Percentiles rank a stretch among this genome's conserved stretches.
phyloP scores from a whole-genome alignment of 2,797 vertebrate species.

The Psittacula echo region DNA sequence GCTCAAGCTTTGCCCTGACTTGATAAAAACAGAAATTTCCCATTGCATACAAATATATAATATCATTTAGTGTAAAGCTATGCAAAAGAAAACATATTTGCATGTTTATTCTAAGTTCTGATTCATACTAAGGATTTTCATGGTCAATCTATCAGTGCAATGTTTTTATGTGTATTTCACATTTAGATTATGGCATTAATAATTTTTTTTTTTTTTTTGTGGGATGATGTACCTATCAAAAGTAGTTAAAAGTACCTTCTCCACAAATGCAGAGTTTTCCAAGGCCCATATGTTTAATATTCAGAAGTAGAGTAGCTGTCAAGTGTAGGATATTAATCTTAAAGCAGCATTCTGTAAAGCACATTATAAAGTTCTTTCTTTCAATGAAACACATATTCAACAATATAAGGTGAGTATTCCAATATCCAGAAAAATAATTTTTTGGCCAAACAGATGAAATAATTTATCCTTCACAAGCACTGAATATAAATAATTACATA shows the following conservation, averaged over 20 bases:
- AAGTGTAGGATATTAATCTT: neutral
- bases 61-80: neutral
- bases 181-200: neutral
- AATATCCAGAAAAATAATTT: neutral
- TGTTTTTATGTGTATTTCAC: neutral
- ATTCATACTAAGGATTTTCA: neutral
- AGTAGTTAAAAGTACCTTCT: neutral
- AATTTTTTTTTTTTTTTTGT: neutral
- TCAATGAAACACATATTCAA: neutral
- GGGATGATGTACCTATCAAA: neutral
- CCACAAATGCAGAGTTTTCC: neutral
- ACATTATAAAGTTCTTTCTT: neutral
- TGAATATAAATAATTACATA: neutral
- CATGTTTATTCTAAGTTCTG: neutral
- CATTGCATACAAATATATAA: neutral
- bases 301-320: neutral
- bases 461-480: neutral
- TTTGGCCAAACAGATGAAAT: neutral
- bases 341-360: neutral
- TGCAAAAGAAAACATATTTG: neutral
- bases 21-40: neutral
- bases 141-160: neutral
- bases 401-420: accelerated
- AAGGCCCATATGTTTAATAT: neutral
- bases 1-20: neutral